A percentile compares a stretch with the other conserved stretches of the same genome.
Conservation (phyloP, 2,797 vertebrate genomes). For the Morelia viridis region DNA sequence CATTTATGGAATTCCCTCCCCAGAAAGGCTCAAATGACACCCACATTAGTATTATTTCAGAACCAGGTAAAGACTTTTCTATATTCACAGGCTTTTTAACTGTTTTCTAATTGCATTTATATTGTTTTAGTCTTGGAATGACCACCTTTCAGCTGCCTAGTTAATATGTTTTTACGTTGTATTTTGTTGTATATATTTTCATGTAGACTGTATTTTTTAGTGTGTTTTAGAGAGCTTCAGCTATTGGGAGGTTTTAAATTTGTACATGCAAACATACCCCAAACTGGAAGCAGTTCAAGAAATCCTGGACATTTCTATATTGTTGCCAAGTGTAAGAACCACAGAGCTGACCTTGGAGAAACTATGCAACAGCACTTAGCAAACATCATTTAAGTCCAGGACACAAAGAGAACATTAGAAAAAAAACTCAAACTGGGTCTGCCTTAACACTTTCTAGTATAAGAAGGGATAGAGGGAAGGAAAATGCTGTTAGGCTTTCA, state of each 20-base stretch:
- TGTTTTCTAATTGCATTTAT: not conserved
- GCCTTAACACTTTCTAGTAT: not conserved
- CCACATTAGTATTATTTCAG: not conserved
- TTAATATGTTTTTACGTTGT: not conserved
- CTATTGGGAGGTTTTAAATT: not conserved
- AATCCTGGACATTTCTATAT: not conserved
- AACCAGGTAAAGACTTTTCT: not conserved
- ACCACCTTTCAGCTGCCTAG: not conserved
- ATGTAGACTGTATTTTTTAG: not conserved
- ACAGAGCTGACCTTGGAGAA: not conserved
- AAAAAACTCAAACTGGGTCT: not conserved
- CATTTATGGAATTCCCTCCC: not conserved
- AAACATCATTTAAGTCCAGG: not conserved
- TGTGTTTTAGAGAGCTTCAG: not conserved
- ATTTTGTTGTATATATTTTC: not conserved
- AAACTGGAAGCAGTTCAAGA: not conserved
- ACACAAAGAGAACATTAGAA: not conserved
- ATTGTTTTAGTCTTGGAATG: not conserved
- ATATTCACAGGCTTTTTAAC: not conserved
- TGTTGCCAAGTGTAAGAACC: not conserved
- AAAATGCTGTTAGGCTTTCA: not conserved
- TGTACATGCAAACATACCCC: not conserved
- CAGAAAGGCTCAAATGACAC: not conserved
- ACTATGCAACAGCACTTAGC: not conserved
- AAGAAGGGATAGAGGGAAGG: not conserved